Evolutionary conservation across 2,113 vertebrate species (phyloP).

Genomic region (Alligator mississippiensis): DNA sequence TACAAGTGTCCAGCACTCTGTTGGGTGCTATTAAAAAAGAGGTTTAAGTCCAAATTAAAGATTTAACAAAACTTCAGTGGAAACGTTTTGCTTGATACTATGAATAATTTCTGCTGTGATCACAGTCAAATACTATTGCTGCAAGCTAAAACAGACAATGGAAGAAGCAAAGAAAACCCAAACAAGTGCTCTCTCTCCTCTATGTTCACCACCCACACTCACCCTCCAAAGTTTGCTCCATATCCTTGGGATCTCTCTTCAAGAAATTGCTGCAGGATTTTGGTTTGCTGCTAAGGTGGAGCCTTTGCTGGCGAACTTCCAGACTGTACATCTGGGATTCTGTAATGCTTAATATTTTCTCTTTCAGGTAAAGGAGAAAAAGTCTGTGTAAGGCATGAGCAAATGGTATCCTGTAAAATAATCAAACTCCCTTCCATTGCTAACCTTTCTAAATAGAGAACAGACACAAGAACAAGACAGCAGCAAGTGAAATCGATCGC

Average conservation of each 20-base stretch:
- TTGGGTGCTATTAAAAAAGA: not conserved
- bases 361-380: constrained; percentile 6
- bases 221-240: constrained; percentile 7
- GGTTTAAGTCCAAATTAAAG: not conserved
- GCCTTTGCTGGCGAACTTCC: not conserved
- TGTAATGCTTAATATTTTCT: not conserved
- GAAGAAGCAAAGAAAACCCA: not conserved
- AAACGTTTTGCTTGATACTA: not conserved
- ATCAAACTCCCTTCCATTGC: not conserved
- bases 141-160: not conserved
- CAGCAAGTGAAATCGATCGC: not conserved
- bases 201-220: not conserved
- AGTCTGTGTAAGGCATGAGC: not conserved
- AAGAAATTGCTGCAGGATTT: not conserved
- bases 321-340: not conserved
- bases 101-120: not conserved
- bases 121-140: constrained; percentile 1
- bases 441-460: not conserved
- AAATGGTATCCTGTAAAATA: not conserved
- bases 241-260: not conserved
- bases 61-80: not conserved
- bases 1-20: not conserved
- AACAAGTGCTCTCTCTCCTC: not conserved
- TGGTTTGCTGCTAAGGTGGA: not conserved
- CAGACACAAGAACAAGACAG: not conserved